Evolutionary conservation across 2,888 invertebrate species (phyloP).

Genomic region (Branchipolynoe longqiensis): DNA sequence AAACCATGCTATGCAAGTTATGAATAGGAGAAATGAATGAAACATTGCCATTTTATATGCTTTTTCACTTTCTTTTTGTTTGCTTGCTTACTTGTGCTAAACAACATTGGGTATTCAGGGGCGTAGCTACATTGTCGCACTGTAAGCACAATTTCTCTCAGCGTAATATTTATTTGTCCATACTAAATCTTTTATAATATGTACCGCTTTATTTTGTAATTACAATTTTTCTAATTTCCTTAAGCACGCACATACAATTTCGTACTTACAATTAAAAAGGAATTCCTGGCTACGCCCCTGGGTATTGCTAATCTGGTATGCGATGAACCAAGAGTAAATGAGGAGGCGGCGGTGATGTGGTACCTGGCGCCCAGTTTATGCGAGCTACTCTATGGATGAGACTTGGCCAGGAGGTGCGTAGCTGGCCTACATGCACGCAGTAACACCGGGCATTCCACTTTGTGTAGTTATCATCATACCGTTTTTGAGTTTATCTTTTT

Average conservation of each 20-base stretch:
- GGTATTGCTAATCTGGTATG: slow-evolving; percentile 55
- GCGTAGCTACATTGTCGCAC: no score
- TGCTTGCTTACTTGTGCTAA: slow-evolving; percentile 26
- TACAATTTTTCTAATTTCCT: no score
- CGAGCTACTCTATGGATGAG: slow-evolving; percentile 42
- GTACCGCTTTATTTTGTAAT: no score
- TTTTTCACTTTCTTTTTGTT: not conserved
- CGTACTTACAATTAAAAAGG: no score
- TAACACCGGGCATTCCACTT: slow-evolving; percentile 33
- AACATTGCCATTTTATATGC: not conserved
- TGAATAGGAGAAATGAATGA: slow-evolving; percentile 39
- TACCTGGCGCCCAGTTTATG: not conserved
- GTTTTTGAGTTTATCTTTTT: slow-evolving; percentile 4
- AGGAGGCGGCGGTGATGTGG: slow-evolving; percentile 29
- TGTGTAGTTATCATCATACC: slow-evolving; percentile 16
- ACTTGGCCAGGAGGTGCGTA: slow-evolving; percentile 6
- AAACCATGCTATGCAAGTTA: slow-evolving; percentile 50
- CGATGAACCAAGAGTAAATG: slow-evolving; percentile 53
- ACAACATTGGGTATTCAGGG: slow-evolving; percentile 52
- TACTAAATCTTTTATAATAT: no score
- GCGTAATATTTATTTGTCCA: no score
- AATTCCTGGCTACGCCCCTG: no score
- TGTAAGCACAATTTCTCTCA: no score
- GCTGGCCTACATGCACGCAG: not conserved
- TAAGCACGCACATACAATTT: no score